Conservation (phyloP, 2,888 invertebrate genomes). For the Volucella zonaria region DNA sequence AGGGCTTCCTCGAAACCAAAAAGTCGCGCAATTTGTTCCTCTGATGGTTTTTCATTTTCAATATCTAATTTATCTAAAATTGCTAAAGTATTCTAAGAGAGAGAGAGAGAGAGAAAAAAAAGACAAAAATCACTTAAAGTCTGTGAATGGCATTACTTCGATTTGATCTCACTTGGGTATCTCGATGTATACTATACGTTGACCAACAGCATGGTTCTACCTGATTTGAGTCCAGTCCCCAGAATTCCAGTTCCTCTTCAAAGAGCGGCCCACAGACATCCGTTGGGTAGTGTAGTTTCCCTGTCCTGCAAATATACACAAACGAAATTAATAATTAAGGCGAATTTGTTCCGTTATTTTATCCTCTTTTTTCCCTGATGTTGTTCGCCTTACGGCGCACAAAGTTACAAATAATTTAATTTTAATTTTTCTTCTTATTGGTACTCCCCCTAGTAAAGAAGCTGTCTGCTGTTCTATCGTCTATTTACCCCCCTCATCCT, state of each 20-base stretch:
- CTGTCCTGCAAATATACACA: conserved; percentile 86
- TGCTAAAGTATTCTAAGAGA: conserved; percentile 92
- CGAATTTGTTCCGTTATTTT: conserved; percentile 33
- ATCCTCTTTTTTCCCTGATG: neutral
- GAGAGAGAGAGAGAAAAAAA: neutral
- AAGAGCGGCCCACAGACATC: conserved; percentile 98
- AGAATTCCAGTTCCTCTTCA: conserved; percentile 97
- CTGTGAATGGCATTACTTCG: neutral
- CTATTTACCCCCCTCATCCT: conserved; percentile 17
- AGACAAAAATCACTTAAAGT: neutral
- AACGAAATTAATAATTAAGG: conserved; percentile 35
- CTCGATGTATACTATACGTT: conserved; percentile 94
- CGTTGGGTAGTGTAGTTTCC: conserved; percentile 97
- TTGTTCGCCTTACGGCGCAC: conserved; percentile 9
- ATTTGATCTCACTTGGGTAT: conserved; percentile 86
- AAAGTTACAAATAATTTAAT: conserved; percentile 67
- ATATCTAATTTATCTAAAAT: conserved; percentile 97
- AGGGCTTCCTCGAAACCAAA: conserved; percentile 96
- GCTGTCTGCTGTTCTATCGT: conserved; percentile 10
- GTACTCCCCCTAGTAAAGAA: conserved; percentile 3
- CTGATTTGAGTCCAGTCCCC: conserved; percentile 98
- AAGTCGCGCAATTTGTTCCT: conserved; percentile 95
- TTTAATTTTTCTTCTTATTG: conserved; percentile 50
- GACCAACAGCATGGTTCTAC: conserved; percentile 99
- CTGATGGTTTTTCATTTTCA: conserved; percentile 95